phyloP scores from a whole-genome alignment of 2,797 vertebrate genomes.

The Pantherophis vulpinus region DNA sequence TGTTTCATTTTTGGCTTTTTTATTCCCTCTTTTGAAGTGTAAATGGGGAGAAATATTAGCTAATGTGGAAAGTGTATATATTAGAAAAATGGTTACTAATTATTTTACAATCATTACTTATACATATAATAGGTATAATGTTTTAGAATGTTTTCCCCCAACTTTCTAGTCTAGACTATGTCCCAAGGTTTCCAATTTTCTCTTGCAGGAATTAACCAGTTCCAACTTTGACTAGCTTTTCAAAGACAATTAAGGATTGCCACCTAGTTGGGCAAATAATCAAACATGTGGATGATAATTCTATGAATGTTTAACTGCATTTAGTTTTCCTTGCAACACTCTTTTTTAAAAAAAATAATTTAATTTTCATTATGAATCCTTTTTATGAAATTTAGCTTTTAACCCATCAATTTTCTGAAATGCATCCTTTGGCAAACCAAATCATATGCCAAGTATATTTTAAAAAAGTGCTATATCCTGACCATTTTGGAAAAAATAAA shows the following conservation, averaged over 20 bases:
- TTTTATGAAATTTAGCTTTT: not conserved
- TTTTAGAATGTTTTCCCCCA: not conserved
- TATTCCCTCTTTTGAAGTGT: no score
- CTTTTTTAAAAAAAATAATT: not conserved
- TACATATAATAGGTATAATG: not conserved
- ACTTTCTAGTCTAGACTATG: not conserved
- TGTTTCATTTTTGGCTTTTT: no score
- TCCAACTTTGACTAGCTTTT: not conserved
- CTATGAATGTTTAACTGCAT: not conserved
- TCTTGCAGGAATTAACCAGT: not conserved
- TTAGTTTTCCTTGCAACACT: not conserved
- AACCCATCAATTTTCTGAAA: not conserved
- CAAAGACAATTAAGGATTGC: not conserved
- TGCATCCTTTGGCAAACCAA: not conserved
- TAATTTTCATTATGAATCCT: not conserved
- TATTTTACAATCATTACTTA: not conserved
- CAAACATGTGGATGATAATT: not conserved
- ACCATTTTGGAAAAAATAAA: not conserved
- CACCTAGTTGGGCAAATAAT: not conserved
- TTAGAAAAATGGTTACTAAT: not conserved
- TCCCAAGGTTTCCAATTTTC: not conserved
- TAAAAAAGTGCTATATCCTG: not conserved
- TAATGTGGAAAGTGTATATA: not conserved
- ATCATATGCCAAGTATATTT: not conserved
- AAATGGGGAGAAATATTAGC: not conserved